Evolutionary conservation across 2,113 vertebrate species (phyloP), one percentile per base, ranked within the genome.

Genomic region (Vidua chalybeata): DNA sequence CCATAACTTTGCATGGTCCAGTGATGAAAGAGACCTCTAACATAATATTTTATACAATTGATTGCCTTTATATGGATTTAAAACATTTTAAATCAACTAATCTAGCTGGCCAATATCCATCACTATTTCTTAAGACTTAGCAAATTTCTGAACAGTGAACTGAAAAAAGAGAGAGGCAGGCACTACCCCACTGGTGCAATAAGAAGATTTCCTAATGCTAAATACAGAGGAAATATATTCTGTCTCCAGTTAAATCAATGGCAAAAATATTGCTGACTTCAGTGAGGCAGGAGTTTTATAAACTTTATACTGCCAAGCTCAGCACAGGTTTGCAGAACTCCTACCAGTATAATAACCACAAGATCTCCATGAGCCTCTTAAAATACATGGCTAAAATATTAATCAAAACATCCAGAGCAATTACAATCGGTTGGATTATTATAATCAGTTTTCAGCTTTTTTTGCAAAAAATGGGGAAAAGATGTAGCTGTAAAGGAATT

Each of bases 211-310:
- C 83, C 41, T 83, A 43, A 37, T 41, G 20, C 27, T 85, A 54
- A 92, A 66, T 54, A 54, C 23, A 69, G 66, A 66, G 43, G 24
- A 85, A 89, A 68, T 46, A 73, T 28, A 91, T 71, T 39, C 35
- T 61, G 27, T 7, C 13, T 52, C 8, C 11, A 71, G 24, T 80
- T 73, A 90, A 82, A 94, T 79, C 45, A 75, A 64, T 90, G 71
- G 81, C 78, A 95, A 89, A 90, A 90, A 77, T 90, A 66, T 18
- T 87, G 91, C 94, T 96, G 94, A 94, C 90, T 91, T 67, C 39
- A 88, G 85, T 67, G 46, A 92, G 72, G 76, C 55, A 63, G 48
- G 28, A 62, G 45, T 85, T 93, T 71, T 83, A 71, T 52, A 90
- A 77, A 77, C 78, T 74, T 85, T 56, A 30, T 80, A 58, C 55